Conservation (phyloP, 2,797 vertebrate genomes). For the Mormyrops boulengeri region DNA sequence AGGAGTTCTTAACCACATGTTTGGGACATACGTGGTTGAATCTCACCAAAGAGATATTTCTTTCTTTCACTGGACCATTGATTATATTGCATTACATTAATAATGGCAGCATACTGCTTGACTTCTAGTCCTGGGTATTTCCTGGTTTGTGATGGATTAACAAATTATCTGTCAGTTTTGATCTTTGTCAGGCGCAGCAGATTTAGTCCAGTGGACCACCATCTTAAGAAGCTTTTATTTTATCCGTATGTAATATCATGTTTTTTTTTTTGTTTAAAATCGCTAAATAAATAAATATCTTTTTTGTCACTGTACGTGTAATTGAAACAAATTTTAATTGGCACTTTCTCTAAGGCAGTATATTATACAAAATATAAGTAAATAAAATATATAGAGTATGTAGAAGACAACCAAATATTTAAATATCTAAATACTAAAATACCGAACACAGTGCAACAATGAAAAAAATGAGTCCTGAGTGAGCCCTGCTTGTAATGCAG, state of each 20-base stretch:
- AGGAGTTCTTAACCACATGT: background rate
- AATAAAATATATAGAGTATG: background rate
- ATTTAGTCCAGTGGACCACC: conserved; percentile 22
- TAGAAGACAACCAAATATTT: background rate
- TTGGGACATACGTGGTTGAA: background rate
- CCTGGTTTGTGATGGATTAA: conserved; percentile 2
- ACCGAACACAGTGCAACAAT: background rate
- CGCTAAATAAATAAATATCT: background rate
- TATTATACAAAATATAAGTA: background rate
- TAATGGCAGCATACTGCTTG: background rate
- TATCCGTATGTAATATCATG: background rate
- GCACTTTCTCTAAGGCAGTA: background rate
- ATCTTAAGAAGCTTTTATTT: background rate
- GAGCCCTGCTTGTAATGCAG: background rate
- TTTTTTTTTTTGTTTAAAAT: background rate
- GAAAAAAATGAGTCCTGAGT: background rate
- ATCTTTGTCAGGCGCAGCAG: background rate
- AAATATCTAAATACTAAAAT: background rate
- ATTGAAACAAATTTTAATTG: background rate
- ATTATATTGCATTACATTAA: background rate
- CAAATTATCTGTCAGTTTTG: background rate
- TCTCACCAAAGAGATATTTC: background rate
- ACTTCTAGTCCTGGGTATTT: background rate
- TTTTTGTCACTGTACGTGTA: background rate
- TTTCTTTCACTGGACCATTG: background rate